Base-by-base conservation (phyloP, 2,888 invertebrate species). In the Panzeria rudis region DNA sequence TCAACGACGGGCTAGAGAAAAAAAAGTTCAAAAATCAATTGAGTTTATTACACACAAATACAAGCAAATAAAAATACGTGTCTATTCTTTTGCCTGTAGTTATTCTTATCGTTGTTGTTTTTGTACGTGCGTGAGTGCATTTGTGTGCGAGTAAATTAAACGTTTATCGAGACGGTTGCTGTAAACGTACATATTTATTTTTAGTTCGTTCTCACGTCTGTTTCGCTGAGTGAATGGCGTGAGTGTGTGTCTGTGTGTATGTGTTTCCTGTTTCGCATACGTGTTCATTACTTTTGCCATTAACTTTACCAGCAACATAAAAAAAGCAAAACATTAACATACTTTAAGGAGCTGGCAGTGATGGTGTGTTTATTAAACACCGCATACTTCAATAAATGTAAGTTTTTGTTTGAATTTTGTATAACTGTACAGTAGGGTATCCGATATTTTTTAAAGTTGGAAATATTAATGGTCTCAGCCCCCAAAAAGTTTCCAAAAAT, bases 221-320 rank as follows among this genome's bases (percentile, higher is more conserved):
- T 47, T 35, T 11, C 20, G 9, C 41, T 7, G 44, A 4, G 32
- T 23, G 7, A 9, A 54, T 23, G 13, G 32, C 29, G 20, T n/a
- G 20, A 25, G 17, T 13, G 13, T 1, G 44, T 38, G 25, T 15
- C 9, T 52, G 52, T 56, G 20, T 64, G 20, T 66, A 11, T 20
- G 54, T 54, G 25, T 29, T 25, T 52, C 69, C 38, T 52, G 13
- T 52, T 71, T 29, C 6, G 25, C n/a, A 56, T 20, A 50, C 73
- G 61, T 71, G 82, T 83, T 83, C 82, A 83, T 77, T 83, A 76
- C 75, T 81, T 71, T 69, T 76, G 47, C 71, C 47, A 76, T 82
- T 71, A 75, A 66, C 73, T 75, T 52, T 44, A 52, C 52, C 50
- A 59, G 54, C 35, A 32, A 50, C 25, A 73, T 13, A 23, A 68